Evolutionary conservation across 2,888 invertebrate genomes (phyloP).

Genomic region (Willowsia nigromaculata): DNA sequence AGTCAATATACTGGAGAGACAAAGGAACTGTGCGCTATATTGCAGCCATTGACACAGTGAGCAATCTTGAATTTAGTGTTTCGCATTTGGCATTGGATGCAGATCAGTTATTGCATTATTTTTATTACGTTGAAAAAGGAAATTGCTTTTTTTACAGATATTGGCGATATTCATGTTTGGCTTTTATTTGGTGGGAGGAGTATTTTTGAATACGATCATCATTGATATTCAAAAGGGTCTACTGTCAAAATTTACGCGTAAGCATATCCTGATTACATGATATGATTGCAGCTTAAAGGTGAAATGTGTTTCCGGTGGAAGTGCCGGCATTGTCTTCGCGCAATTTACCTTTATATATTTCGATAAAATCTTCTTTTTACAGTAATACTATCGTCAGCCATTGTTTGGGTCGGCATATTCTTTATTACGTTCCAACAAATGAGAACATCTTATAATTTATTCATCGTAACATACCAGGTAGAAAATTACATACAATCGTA

Average conservation of each 20-base stretch:
- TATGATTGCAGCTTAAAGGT: background rate
- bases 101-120: too few relatives aligned
- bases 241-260: constrained; percentile 69
- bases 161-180: constrained; percentile 70
- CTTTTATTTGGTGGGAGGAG: constrained; percentile 71
- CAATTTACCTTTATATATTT: too few relatives aligned
- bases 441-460: constrained; percentile 69
- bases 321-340: too few relatives aligned
- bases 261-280: background rate
- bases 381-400: constrained; percentile 69
- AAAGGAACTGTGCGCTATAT: constrained; percentile 62
- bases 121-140: too few relatives aligned
- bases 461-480: constrained; percentile 75
- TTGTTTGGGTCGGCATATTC: constrained; percentile 69
- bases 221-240: constrained; percentile 70
- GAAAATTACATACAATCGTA: background rate
- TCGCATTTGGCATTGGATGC: too few relatives aligned
- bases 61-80: too few relatives aligned
- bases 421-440: constrained; percentile 71
- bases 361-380: background rate
- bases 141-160: constrained; percentile 57
- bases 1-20: constrained; percentile 69
- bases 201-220: constrained; percentile 65
- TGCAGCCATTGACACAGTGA: constrained; percentile 69
- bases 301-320: too few relatives aligned